A percentile compares a stretch with the other conserved stretches of the same genome.
These are phyloP conservation scores for Megaustenia siamemsis DNA, from an alignment of 2,888 invertebrate genomes.

Conservation along the genomic window DNA sequence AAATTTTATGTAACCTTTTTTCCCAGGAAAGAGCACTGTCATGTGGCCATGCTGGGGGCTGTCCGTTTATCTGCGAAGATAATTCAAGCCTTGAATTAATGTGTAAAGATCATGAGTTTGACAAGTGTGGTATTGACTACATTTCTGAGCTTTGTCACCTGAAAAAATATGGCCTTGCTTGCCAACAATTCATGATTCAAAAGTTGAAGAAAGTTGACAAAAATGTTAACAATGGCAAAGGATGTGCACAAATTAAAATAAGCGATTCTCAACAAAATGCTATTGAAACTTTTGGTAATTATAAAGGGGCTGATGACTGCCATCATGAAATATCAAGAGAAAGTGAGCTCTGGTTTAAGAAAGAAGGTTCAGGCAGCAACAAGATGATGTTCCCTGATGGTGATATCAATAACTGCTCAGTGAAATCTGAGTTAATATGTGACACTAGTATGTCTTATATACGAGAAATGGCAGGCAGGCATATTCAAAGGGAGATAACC, in stretches of 20 bases:
- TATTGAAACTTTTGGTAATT: background rate
- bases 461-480: background rate
- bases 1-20: no score
- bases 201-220: background rate
- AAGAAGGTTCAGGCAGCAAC: background rate
- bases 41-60: conserved; percentile 43
- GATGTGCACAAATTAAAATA: background rate
- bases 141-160: background rate
- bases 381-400: background rate
- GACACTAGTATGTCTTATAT: no score
- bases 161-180: conserved; percentile 5
- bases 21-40: conserved; percentile 28
- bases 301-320: no score
- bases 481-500: background rate
- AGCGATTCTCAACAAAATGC: background rate
- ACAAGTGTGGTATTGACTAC: background rate
- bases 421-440: background rate
- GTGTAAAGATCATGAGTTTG: background rate
- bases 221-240: background rate
- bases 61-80: conserved; percentile 34
- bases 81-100: background rate
- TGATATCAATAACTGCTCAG: background rate
- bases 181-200: conserved; percentile 20
- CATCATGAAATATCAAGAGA: background rate
- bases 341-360: background rate